phyloP scores from a whole-genome alignment of 2,113 vertebrate species.

The Ptilonorhynchus violaceus region DNA sequence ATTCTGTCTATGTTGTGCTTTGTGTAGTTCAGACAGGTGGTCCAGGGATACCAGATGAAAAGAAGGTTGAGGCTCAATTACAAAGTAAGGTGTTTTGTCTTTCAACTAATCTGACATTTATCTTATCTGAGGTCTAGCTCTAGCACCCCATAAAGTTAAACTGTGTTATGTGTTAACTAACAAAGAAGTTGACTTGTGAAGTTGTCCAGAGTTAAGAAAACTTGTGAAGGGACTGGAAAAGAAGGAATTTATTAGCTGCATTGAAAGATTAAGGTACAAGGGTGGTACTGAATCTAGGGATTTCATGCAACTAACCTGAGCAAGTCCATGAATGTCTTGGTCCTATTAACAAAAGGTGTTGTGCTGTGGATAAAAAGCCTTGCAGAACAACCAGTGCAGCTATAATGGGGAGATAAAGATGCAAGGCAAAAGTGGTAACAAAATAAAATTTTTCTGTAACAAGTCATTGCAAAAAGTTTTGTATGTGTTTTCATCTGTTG shows the following conservation, averaged over 20 bases:
- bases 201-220: neutral
- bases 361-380: neutral
- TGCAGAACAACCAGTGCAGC: neutral
- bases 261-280: neutral
- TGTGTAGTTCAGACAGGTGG: slow-evolving; percentile 78
- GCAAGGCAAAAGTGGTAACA: neutral
- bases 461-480: neutral
- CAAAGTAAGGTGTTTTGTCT: slow-evolving; percentile 72
- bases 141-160: neutral
- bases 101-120: neutral
- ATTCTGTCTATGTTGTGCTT: neutral
- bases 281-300: neutral
- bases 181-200: neutral
- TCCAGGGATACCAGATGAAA: slow-evolving; percentile 65
- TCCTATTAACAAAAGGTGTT: neutral
- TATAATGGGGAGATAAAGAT: neutral
- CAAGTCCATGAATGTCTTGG: neutral
- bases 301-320: neutral
- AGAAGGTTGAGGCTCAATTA: slow-evolving; percentile 70
- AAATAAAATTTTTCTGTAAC: neutral
- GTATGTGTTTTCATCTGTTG: neutral
- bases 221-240: neutral
- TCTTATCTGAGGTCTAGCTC: neutral
- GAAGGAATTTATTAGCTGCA: neutral
- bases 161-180: neutral